Evolutionary conservation across 2,797 vertebrate species (phyloP).

Genomic region (Esox lucius): DNA sequence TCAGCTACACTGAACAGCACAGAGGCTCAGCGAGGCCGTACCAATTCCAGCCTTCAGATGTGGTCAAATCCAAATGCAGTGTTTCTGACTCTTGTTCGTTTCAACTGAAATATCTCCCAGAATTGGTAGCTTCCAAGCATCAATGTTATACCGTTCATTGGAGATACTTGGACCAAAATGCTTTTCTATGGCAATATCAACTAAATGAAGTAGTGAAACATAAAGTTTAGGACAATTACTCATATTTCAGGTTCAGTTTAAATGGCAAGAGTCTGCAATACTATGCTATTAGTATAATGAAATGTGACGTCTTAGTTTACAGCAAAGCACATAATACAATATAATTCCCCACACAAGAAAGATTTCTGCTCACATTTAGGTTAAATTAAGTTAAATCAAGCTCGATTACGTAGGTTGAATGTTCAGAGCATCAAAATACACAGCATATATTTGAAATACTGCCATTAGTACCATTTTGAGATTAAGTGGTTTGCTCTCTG

Average conservation of each 20-base stretch:
- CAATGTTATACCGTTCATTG: conserved; percentile 35
- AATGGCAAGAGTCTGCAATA: conserved; percentile 41
- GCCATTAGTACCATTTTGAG: conserved; percentile 52
- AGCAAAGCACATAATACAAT: conserved; percentile 23
- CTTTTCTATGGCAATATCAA: conserved; percentile 29
- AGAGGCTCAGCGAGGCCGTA: background rate
- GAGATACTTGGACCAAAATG: conserved; percentile 3
- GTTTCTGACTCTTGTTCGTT: conserved; percentile 4
- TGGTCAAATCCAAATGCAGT: background rate
- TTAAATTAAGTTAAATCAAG: conserved; percentile 13
- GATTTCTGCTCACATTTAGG: conserved; percentile 7
- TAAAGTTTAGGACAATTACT: conserved; percentile 33
- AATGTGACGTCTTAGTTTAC: conserved; percentile 27
- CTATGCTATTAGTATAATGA: conserved; percentile 26
- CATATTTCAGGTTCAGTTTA: conserved; percentile 10
- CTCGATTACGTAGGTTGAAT: conserved; percentile 26
- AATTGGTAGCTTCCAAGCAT: background rate
- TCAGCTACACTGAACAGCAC: conserved; percentile 1
- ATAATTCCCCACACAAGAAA: conserved; percentile 13
- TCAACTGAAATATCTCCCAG: too few species aligned
- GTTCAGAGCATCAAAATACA: conserved; percentile 43
- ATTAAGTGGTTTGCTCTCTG: conserved; percentile 36
- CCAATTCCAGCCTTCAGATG: background rate
- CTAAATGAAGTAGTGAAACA: conserved; percentile 43
- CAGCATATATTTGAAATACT: conserved; percentile 47